Conservation (phyloP, 2,113 vertebrate genomes). For the Salminus brasiliensis region DNA sequence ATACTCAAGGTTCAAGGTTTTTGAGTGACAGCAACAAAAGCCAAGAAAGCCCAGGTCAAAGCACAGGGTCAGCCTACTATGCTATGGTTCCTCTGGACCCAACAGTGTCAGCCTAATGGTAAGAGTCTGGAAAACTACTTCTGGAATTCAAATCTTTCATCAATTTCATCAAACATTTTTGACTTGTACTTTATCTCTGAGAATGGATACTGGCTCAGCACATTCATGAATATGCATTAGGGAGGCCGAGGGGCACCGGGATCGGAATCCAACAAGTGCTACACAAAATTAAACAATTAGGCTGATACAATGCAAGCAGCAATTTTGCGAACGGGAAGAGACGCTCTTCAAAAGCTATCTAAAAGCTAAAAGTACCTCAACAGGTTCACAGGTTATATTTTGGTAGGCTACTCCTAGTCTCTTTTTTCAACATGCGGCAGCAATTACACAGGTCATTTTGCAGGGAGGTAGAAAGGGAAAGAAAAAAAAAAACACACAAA, state of each 20-base stretch:
- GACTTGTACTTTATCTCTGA: neutral
- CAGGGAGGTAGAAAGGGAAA: neutral
- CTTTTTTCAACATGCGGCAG: constrained; percentile 54
- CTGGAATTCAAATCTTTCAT: too few species aligned
- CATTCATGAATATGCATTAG: constrained; percentile 61
- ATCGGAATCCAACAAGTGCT: constrained; percentile 64
- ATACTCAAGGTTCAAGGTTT: too few species aligned
- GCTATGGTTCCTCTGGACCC: too few species aligned
- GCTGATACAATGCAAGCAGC: constrained; percentile 66
- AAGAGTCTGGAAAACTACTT: too few species aligned
- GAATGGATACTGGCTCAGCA: constrained; percentile 1
- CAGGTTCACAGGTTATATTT: constrained; percentile 44
- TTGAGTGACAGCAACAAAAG: too few species aligned
- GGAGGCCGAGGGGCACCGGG: constrained; percentile 57
- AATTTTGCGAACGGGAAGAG: constrained; percentile 50
- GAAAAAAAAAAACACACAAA: neutral
- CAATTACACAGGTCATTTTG: constrained; percentile 41
- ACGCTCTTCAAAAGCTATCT: constrained; percentile 70
- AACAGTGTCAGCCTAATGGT: too few species aligned
- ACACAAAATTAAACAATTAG: constrained; percentile 73
- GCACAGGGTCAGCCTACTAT: too few species aligned
- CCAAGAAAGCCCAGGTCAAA: too few species aligned
- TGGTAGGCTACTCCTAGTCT: constrained; percentile 25
- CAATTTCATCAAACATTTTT: too few species aligned
- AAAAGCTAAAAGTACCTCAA: constrained; percentile 59